A percentile compares a stretch with the other conserved stretches of the same genome.
phyloP scores from a whole-genome alignment of 2,888 invertebrate genomes.

The Cremastinae sp. region DNA sequence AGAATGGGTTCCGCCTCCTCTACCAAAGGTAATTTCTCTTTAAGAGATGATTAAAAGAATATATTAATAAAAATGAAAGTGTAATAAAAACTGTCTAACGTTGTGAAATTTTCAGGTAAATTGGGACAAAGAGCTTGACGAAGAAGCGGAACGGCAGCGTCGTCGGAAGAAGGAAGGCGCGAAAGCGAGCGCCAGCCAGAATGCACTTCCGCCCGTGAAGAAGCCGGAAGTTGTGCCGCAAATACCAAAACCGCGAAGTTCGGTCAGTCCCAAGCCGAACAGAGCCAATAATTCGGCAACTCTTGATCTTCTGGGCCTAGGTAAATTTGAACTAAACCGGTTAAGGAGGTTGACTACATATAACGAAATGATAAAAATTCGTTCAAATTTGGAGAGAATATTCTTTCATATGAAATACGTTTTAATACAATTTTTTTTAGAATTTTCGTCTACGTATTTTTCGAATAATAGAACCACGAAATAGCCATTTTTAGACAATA shows the following conservation, averaged over 20 bases:
- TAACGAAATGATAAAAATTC: too few relatives aligned
- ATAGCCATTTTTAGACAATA: too few relatives aligned
- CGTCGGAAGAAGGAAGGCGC: conserved; percentile 89
- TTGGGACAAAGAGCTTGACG: conserved; percentile 94
- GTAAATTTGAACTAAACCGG: too few relatives aligned
- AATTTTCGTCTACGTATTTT: too few relatives aligned
- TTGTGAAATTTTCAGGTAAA: conserved; percentile 77
- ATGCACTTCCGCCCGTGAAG: conserved; percentile 77
- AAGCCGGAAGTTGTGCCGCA: conserved; percentile 82
- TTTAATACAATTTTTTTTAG: too few relatives aligned
- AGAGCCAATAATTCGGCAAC: conserved; percentile 79
- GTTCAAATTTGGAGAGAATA: too few relatives aligned
- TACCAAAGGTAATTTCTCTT: conserved; percentile 87
- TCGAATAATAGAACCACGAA: too few relatives aligned
- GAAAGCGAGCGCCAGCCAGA: conserved; percentile 81
- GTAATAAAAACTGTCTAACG: not conserved
- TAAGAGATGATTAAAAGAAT: not conserved
- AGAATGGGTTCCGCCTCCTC: conserved; percentile 95
- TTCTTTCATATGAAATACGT: too few relatives aligned
- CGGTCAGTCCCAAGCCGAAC: conserved; percentile 82
- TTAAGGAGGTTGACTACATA: too few relatives aligned
- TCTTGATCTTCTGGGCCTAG: conserved; percentile 82
- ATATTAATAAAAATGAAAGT: conserved; percentile 12
- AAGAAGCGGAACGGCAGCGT: conserved; percentile 91
- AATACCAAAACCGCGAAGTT: conserved; percentile 83